Percentiles rank a stretch among this genome's conserved stretches.
Evolutionary conservation across 2,113 vertebrate species (phyloP).

Genomic region (Pelobates fuscus): DNA sequence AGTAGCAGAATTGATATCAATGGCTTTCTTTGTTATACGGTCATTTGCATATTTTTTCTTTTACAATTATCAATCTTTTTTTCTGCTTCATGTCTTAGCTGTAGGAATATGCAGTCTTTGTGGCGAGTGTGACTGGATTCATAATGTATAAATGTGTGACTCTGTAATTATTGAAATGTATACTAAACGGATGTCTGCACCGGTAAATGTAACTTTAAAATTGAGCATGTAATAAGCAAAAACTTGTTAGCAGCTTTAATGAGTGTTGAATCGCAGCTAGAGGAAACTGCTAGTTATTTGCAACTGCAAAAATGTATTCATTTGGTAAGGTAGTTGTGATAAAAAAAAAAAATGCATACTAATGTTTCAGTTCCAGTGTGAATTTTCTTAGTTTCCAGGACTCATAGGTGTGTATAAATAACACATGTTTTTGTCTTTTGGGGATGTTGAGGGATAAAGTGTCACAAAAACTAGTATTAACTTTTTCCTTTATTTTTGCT

Average conservation of each 20-base stretch:
- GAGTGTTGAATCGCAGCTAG: constrained; percentile 56
- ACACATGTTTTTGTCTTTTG: no score
- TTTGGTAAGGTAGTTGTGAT: constrained; percentile 47
- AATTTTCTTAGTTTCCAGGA: constrained; percentile 16
- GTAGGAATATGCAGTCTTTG: not conserved
- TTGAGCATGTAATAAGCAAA: constrained; percentile 56
- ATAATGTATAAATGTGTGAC: constrained; percentile 29
- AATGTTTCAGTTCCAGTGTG: constrained; percentile 55
- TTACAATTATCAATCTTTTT: not conserved
- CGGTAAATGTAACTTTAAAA: constrained; percentile 56
- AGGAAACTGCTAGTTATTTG: constrained; percentile 53
- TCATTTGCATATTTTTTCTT: not conserved
- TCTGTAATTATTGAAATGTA: constrained; percentile 56
- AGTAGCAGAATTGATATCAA: no score
- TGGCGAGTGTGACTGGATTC: not conserved
- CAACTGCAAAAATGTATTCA: constrained; percentile 53
- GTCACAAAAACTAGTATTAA: no score
- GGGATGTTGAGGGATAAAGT: no score
- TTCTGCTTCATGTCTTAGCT: not conserved
- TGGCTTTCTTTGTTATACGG: no score
- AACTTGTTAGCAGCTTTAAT: constrained; percentile 58
- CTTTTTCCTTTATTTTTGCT: no score
- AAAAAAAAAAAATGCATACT: constrained; percentile 44
- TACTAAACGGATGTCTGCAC: constrained; percentile 52
- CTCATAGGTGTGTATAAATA: no score